Evolutionary conservation across 2,888 invertebrate species (phyloP), one percentile per base, ranked within the genome.

Genomic region (Petrolisthes cinctipes): DNA sequence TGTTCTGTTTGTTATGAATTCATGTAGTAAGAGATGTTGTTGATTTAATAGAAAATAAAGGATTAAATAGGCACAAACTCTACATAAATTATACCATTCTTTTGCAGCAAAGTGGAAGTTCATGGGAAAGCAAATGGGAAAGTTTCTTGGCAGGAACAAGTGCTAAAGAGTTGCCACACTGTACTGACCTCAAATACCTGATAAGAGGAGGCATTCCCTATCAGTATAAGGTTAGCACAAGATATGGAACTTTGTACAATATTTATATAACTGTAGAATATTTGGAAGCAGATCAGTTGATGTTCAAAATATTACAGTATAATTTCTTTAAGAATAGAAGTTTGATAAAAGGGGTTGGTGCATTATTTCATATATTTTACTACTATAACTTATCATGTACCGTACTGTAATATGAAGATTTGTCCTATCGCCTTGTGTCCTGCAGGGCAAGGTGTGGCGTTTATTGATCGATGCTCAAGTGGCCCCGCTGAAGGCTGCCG

Each of bases 151-250:
- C 89, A 61, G 86, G 86, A 4, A 89, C 86, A 4, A 88, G 84
- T 73, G 82, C 86, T 1, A 83, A 80, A 75, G 86, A 87, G 37
- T 68, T 86, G 17, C 87, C 85, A 54, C 81, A 79, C 66, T 82
- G 87, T 51, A 61, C 90, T 0, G 86, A 89, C 17, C 83, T 90
- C 61, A 90, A 90, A 56, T 87, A 73, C 79, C 86, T 89, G 23
- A 89, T 90, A 11, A 80, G 90, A 61, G 88, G 83, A 68, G 88
- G 89, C 17, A 85, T 90, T 76, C 90, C 90, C 5, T 89, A 89
- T 75, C 89, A 90, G 68, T 90, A 89, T 73, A 90, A 89, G 90
- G 90, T 89, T 54, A 80, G 85, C 51, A 68, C 54, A 17, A 23
- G 7, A 56, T n/a, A 20, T 56, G 54, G 80, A n/a, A 7, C 14